phyloP scores from a whole-genome alignment of 2,888 invertebrate genomes.

The Tiliacea aurago region DNA sequence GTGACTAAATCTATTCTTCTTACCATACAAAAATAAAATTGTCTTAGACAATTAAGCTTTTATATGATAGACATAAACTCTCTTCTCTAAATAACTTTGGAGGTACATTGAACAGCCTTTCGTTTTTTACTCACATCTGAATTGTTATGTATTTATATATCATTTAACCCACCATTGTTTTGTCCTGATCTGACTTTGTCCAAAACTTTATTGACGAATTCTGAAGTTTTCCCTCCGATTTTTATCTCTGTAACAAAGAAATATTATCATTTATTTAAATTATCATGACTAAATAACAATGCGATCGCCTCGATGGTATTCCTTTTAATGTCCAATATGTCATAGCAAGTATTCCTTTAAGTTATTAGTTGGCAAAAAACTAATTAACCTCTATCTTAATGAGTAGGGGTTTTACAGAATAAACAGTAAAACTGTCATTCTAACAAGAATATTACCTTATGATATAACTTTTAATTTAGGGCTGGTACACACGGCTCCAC shows the following conservation, averaged over 20 bases:
- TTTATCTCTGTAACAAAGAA: slow-evolving; percentile 92
- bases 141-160: slow-evolving; percentile 87
- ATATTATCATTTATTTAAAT: slow-evolving; percentile 22
- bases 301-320: background rate
- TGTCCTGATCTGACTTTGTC: slow-evolving; percentile 96
- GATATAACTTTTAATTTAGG: background rate
- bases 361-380: background rate
- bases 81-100: slow-evolving; percentile 88
- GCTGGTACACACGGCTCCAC: background rate
- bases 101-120: slow-evolving; percentile 90
- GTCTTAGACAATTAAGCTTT: slow-evolving; percentile 86
- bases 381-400: background rate
- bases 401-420: background rate
- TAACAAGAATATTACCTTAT: background rate
- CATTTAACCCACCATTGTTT: slow-evolving; percentile 94
- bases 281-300: background rate
- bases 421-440: slow-evolving; percentile 1
- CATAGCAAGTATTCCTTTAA: background rate
- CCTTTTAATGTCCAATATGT: background rate
- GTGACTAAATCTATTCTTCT: slow-evolving; percentile 80
- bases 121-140: slow-evolving; percentile 81
- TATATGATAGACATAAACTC: slow-evolving; percentile 82
- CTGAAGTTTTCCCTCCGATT: slow-evolving; percentile 97
- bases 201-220: slow-evolving; percentile 97
- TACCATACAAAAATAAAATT: slow-evolving; percentile 88